These are phyloP conservation scores for Tinea semifulvella DNA, from an alignment of 2,888 invertebrate species.

Conservation along the genomic window DNA sequence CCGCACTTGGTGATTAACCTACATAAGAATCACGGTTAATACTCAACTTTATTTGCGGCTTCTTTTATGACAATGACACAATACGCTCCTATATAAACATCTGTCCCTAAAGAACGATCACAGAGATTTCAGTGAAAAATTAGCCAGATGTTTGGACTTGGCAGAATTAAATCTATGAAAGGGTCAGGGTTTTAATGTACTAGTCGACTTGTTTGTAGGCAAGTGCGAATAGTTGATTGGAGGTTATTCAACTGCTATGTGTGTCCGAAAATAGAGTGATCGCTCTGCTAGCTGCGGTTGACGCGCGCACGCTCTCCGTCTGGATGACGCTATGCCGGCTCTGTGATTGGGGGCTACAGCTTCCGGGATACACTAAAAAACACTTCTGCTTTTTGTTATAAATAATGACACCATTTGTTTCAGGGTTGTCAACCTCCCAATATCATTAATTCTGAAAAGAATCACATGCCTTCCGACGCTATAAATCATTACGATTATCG, in stretches of 20 bases:
- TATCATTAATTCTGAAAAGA: neutral
- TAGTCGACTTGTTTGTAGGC: neutral
- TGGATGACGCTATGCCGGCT: neutral
- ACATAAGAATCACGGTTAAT: slow-evolving; percentile 2
- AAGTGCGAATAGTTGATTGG: slow-evolving; percentile 65
- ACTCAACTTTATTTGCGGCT: neutral
- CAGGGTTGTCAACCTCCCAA: neutral
- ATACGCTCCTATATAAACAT: neutral
- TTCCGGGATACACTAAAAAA: slow-evolving; percentile 10
- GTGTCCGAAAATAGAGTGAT: slow-evolving; percentile 57
- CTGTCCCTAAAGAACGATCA: neutral
- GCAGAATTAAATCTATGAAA: neutral
- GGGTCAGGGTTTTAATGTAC: slow-evolving; percentile 8
- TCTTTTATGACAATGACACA: neutral
- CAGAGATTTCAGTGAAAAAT: too few relatives aligned
- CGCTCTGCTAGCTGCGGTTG: slow-evolving; percentile 27
- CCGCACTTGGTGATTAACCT: neutral
- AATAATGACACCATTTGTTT: neutral
- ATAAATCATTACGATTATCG: neutral
- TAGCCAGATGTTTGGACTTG: too few relatives aligned
- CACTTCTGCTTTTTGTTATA: neutral
- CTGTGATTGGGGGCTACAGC: slow-evolving; percentile 6
- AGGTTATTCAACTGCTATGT: slow-evolving; percentile 63
- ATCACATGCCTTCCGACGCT: neutral
- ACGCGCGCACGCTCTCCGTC: slow-evolving; percentile 11